phyloP scores from a whole-genome alignment of 2,888 invertebrate species.

The Busseola fusca region DNA sequence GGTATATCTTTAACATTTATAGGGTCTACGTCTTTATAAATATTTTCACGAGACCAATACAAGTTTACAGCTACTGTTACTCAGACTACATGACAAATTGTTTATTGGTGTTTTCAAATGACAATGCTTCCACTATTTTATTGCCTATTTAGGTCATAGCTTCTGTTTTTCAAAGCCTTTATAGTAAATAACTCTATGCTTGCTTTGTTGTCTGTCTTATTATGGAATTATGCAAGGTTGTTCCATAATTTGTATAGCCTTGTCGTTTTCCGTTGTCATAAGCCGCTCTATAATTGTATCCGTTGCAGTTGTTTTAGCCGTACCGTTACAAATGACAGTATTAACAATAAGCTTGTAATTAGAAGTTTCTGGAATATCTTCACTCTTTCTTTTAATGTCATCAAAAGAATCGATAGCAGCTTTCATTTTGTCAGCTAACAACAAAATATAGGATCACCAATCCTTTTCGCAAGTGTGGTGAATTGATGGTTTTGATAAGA shows the following conservation, averaged over 20 bases:
- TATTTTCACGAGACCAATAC: slow-evolving; percentile 9
- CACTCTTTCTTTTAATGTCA: not conserved
- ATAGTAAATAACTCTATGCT: not conserved
- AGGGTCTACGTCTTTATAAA: slow-evolving; percentile 26
- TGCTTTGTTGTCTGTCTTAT: slow-evolving; percentile 1
- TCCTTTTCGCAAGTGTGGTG: not conserved
- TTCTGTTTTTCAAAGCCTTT: slow-evolving; percentile 24
- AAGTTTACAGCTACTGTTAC: slow-evolving; percentile 24
- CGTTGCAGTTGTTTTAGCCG: slow-evolving; percentile 19
- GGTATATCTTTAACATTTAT: slow-evolving; percentile 16
- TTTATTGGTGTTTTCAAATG: slow-evolving; percentile 30
- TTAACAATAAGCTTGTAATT: not conserved
- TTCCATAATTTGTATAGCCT: slow-evolving; percentile 28
- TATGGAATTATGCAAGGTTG: slow-evolving; percentile 27
- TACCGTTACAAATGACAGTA: not conserved
- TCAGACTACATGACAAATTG: slow-evolving; percentile 32
- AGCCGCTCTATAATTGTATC: slow-evolving; percentile 16
- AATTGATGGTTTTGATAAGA: not conserved
- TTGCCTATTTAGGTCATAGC: slow-evolving; percentile 16
- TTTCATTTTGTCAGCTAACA: not conserved
- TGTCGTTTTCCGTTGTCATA: slow-evolving; percentile 16
- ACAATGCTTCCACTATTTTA: slow-evolving; percentile 18
- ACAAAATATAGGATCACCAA: not conserved
- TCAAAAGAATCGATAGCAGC: not conserved
- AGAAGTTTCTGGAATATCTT: not conserved